phyloP scores from a whole-genome alignment of 1,140 invertebrate genomes.

The Papilio polyxenes region DNA sequence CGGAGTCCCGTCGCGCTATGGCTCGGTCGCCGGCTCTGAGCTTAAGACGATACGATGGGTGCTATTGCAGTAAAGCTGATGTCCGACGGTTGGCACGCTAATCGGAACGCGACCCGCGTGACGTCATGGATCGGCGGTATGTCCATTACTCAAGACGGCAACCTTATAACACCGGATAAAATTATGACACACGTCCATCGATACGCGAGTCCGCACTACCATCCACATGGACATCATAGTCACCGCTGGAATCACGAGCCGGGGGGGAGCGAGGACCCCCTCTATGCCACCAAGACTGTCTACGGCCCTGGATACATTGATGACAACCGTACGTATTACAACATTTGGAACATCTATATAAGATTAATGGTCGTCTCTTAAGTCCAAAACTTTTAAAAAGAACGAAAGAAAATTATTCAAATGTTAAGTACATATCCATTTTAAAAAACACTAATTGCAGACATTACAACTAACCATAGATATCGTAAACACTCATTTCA shows the following conservation, averaged over 20 bases:
- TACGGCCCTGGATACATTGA: constrained; percentile 78
- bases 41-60: constrained; percentile 76
- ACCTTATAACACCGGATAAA: constrained; percentile 77
- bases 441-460: constrained; percentile 58
- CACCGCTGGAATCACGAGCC: constrained; percentile 76
- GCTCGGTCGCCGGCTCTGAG: constrained; percentile 64
- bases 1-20: constrained; percentile 66
- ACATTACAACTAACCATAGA: constrained; percentile 76
- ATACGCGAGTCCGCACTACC: constrained; percentile 76
- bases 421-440: constrained; percentile 48
- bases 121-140: constrained; percentile 78
- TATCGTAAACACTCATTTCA: constrained; percentile 76
- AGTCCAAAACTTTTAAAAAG: constrained; percentile 14
- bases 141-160: constrained; percentile 77
- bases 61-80: constrained; percentile 80
- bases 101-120: constrained; percentile 69
- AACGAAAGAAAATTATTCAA: constrained; percentile 57
- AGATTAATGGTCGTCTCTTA: constrained; percentile 42
- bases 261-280: constrained; percentile 72
- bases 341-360: constrained; percentile 54
- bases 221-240: constrained; percentile 72
- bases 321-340: constrained; percentile 77
- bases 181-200: constrained; percentile 76
- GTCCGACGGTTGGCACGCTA: constrained; percentile 71
- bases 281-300: constrained; percentile 77